Conservation (phyloP, 2,888 invertebrate genomes). For the Chaetoderma sp. region DNA sequence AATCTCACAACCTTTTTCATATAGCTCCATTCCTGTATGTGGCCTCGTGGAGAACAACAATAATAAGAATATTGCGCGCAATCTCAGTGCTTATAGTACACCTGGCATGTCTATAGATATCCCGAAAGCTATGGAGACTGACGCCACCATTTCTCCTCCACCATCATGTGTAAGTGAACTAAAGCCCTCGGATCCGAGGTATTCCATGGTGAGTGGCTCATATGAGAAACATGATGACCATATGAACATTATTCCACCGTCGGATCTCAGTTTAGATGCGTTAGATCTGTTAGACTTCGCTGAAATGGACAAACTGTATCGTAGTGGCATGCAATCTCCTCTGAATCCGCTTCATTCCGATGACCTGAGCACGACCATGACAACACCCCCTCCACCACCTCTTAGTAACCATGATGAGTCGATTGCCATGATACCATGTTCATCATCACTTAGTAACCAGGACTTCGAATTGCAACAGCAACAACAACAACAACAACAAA, state of each 20-base stretch:
- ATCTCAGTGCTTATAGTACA: not conserved
- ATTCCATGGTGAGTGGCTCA: too few relatives aligned
- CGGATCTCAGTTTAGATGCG: slow-evolving; percentile 59
- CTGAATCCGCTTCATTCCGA: not conserved
- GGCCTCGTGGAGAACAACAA: not conserved
- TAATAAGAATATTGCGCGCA: slow-evolving; percentile 11
- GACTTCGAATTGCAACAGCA: slow-evolving; percentile 6
- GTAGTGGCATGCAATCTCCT: slow-evolving; percentile 19
- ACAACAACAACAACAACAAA: not conserved
- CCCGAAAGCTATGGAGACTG: slow-evolving; percentile 2
- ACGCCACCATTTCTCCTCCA: too few relatives aligned
- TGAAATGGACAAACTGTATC: slow-evolving; percentile 52
- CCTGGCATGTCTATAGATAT: not conserved
- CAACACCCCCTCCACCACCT: slow-evolving; percentile 2
- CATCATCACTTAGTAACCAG: not conserved
- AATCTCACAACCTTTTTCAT: too few relatives aligned
- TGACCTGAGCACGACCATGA: not conserved
- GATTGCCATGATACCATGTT: not conserved
- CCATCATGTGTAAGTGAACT: too few relatives aligned
- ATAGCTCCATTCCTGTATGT: too few relatives aligned
- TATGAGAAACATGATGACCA: slow-evolving; percentile 45
- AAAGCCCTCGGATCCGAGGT: too few relatives aligned
- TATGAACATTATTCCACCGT: too few relatives aligned
- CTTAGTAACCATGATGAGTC: not conserved
- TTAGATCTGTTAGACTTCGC: slow-evolving; percentile 58